These are phyloP conservation scores for Pararge aegeria DNA, from an alignment of 1,140 invertebrate species.

Conservation along the genomic window DNA sequence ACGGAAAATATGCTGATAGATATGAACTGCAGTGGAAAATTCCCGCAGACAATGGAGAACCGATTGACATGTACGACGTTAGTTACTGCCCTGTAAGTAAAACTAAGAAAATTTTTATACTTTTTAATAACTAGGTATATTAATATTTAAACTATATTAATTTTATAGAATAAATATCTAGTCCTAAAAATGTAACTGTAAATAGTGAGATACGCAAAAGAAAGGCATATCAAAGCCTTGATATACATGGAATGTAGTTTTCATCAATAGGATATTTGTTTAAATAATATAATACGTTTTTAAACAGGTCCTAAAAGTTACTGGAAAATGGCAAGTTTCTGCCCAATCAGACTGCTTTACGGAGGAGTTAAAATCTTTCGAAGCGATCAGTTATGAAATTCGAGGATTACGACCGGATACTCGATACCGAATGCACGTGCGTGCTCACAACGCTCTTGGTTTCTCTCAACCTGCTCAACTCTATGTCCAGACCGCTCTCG, in stretches of 20 bases:
- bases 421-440: constrained; percentile 89
- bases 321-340: constrained; percentile 82
- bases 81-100: constrained; percentile 88
- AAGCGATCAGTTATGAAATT: constrained; percentile 84
- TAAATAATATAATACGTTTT: constrained; percentile 2
- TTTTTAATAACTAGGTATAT: too few species aligned
- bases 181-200: too few species aligned
- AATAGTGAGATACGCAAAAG: too few species aligned
- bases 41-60: constrained; percentile 93
- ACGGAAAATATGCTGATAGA: constrained; percentile 84
- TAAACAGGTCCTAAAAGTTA: constrained; percentile 79
- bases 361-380: constrained; percentile 80
- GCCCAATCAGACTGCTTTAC: constrained; percentile 80
- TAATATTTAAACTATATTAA: too few species aligned
- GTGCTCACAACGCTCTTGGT: constrained; percentile 92
- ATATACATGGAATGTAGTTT: too few species aligned
- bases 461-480: constrained; percentile 87
- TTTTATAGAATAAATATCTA: too few species aligned
- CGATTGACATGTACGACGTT: constrained; percentile 91
- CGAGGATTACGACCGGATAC: constrained; percentile 86
- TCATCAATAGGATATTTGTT: neutral
- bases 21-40: constrained; percentile 91
- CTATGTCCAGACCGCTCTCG: constrained; percentile 90
- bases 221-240: too few species aligned
- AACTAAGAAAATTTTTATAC: too few species aligned